Conservation (phyloP, 2,797 vertebrate species). For the Acrossocheilus wenchowensis region DNA sequence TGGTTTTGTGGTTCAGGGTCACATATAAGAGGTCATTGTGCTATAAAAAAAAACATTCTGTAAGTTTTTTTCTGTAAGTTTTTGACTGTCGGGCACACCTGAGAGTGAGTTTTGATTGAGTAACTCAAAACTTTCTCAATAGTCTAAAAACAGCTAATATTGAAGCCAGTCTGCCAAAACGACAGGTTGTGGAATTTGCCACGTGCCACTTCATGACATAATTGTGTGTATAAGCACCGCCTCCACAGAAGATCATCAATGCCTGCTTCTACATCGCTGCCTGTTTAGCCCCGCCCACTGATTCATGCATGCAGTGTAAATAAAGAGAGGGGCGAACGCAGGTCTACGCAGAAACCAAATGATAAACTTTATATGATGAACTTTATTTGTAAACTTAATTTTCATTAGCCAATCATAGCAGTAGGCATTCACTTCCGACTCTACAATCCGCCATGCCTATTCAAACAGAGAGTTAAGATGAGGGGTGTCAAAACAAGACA, state of each 20-base stretch:
- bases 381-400: no score
- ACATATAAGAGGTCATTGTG: background rate
- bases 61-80: background rate
- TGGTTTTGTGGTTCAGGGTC: no score
- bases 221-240: background rate
- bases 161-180: background rate
- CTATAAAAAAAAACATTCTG: conserved; percentile 1
- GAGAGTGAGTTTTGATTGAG: no score
- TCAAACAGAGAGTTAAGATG: no score
- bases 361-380: no score
- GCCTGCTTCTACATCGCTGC: background rate
- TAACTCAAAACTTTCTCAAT: background rate
- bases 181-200: background rate
- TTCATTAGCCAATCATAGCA: no score
- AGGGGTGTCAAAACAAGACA: no score
- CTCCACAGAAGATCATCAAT: background rate
- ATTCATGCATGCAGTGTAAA: background rate
- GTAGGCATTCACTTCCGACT: no score
- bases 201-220: background rate
- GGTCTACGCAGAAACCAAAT: no score
- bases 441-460: no score
- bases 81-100: no score
- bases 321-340: no score
- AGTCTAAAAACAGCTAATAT: background rate
- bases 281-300: background rate